Evolutionary conservation across 2,797 vertebrate species (phyloP), one percentile per base, ranked within the genome.

Genomic region (Sciurus carolinensis): DNA sequence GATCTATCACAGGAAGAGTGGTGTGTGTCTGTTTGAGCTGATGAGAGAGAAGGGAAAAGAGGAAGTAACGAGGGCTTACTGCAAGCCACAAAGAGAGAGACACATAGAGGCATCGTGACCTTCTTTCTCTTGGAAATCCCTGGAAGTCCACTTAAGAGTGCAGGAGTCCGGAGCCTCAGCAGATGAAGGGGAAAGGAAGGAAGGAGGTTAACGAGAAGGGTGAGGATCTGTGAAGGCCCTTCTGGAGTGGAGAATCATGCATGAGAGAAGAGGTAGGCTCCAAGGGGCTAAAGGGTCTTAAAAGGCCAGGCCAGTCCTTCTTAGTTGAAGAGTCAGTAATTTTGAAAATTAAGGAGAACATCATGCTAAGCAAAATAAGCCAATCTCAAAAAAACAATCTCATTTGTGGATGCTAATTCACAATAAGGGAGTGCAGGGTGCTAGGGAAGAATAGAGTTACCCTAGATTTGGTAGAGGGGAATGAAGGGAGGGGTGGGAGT

Each of bases 21-120:
- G 30, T 7, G 28, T 7, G 10, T 4, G 10, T 44, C n/a, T 81
- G 33, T n/a, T 24, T 44, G 39, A 75, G 18, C 24, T 33, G 62
- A 54, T 30, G 54, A 86, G 36, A 81, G n/a, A 50, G 75, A 69
- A 81, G 17, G 6, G 26, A 12, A 57, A 87, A 67, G 22, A 73
- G 50, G 30, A 39, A n/a, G 44, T n/a, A 42, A 24, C 42, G 47
- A 30, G 52, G 28, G 12, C 7, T 75, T 82, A 33, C 47, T 85
- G 47, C 42, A 91, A 64, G 83, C 10, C 52, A 42, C 72, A 62
- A 77, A 75, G 52, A 83, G 81, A 80, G 30, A 83, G 26, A 39
- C 18, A 42, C 24, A n/a, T 0, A 62, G 59, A 82, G 0, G 0
- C n/a, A 5, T 28, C 0, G 0, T 47, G 77, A 66, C 28, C 33